Base-by-base conservation (phyloP, 2,113 vertebrate species). In the Neoarius graeffei region DNA sequence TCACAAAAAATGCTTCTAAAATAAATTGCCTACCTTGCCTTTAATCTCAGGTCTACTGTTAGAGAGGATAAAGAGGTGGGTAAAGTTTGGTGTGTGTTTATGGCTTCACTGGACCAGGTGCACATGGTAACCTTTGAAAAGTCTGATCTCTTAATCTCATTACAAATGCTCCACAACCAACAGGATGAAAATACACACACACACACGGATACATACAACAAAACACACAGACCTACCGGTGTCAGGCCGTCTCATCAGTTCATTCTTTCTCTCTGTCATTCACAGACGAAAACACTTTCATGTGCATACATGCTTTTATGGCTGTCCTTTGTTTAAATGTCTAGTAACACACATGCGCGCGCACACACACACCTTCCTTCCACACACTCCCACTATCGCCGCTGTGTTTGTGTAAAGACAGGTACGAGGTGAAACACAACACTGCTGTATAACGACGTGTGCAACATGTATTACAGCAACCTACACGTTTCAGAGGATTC, bases 61-160 rank as follows among this genome's bases (percentile, higher is more conserved):
- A 30, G n/a, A 27, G n/a, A 66, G 5, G 66, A 69, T 15, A 1
- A 11, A 54, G 13, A 57, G 11, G 10, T 57, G 14, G 52, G 54
- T 79, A 54, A 14, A 23, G 50, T 57, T 52, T 48, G 27, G 8
- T 60, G 54, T 71, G 27, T 85, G 91, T 92, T 89, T 91, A 89
- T 91, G 87, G 88, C 82, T 85, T 64, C 91, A 91, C 30, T 92
- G 85, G 83, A 90, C 83, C 42, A 86, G 90, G 76, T 85, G 76
- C 91, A 93, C 92, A 92, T 92, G 92, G 87, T 79, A 81, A 86
- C 83, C 92, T 93, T 91, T 93, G 89, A 94, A 94, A 94, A 86
- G 89, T 79, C 88, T 93, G 92, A 94, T 92, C 93, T 93, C 89
- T 91, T 95, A 94, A 95, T 92, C 93, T 92, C 92, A 94, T 95